A percentile compares a stretch with the other conserved stretches of the same genome.
phyloP scores from a whole-genome alignment of 2,113 vertebrate genomes.

The Procavia capensis region DNA sequence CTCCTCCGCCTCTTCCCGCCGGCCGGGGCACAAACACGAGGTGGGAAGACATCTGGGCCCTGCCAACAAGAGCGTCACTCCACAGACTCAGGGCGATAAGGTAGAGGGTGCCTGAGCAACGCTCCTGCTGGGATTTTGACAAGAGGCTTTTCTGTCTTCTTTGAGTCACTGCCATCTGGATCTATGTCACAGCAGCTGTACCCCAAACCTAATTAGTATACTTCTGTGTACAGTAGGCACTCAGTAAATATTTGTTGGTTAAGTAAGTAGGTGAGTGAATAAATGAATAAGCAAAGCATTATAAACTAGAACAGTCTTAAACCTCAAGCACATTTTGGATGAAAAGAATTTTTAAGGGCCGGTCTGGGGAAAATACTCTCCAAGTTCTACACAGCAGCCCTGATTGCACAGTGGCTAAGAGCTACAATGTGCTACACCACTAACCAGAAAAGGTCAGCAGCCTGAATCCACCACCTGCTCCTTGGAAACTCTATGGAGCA shows the following conservation, averaged over 20 bases:
- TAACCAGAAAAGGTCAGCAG: too few relatives aligned
- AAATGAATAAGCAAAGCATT: not conserved
- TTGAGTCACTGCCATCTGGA: not conserved
- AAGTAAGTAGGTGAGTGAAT: not conserved
- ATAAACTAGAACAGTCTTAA: not conserved
- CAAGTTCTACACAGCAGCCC: too few relatives aligned
- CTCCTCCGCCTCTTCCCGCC: not conserved
- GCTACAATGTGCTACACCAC: too few relatives aligned
- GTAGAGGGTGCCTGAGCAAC: not conserved
- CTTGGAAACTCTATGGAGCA: too few relatives aligned
- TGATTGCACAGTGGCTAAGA: too few relatives aligned
- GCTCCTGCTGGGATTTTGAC: not conserved
- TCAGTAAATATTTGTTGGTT: not conserved
- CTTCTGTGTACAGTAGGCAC: too few relatives aligned
- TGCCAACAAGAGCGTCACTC: not conserved
- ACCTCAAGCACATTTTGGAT: not conserved
- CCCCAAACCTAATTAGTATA: not conserved
- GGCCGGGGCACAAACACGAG: not conserved
- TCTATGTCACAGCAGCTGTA: not conserved
- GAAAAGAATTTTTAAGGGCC: constrained; percentile 7
- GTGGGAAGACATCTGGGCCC: not conserved
- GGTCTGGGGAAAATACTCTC: not conserved
- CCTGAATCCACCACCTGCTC: too few relatives aligned
- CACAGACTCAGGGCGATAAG: not conserved
- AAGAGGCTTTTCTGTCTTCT: not conserved